phyloP scores from a whole-genome alignment of 2,888 invertebrate species.

The Philereme vetulata region DNA sequence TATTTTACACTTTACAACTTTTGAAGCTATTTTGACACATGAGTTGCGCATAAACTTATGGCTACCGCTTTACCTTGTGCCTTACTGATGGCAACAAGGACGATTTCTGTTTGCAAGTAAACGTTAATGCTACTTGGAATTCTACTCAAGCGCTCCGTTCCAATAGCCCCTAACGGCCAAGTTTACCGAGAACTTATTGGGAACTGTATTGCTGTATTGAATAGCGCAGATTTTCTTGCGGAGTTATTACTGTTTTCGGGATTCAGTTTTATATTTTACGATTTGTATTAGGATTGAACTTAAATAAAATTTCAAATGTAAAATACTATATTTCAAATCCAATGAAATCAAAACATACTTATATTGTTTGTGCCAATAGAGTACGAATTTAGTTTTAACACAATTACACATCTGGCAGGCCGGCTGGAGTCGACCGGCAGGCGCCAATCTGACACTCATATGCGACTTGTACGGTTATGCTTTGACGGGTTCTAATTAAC shows the following conservation, averaged over 20 bases:
- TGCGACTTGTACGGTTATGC: no score
- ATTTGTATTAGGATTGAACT: no score
- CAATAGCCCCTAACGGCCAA: constrained; percentile 19
- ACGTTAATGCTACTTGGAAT: constrained; percentile 37
- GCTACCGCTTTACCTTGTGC: constrained; percentile 9
- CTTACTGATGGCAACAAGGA: constrained; percentile 28
- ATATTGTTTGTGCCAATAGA: no score
- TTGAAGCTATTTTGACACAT: background rate
- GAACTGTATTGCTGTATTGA: constrained; percentile 24
- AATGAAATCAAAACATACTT: no score
- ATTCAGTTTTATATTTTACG: background rate
- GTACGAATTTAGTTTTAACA: no score
- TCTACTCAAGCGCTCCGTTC: constrained; percentile 28
- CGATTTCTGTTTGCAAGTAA: constrained; percentile 38
- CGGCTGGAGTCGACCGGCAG: no score
- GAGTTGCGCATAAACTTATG: background rate
- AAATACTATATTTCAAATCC: no score
- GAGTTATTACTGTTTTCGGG: constrained; percentile 13
- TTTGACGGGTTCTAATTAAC: no score
- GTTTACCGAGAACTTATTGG: constrained; percentile 29
- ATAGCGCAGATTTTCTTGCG: constrained; percentile 18
- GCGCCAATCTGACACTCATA: no score
- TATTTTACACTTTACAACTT: no score
- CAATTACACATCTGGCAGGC: no score
- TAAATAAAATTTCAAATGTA: no score